A percentile compares a stretch with the other conserved stretches of the same genome.
Evolutionary conservation across 2,888 invertebrate genomes (phyloP).

Genomic region (Scelioninae gen. 1): DNA sequence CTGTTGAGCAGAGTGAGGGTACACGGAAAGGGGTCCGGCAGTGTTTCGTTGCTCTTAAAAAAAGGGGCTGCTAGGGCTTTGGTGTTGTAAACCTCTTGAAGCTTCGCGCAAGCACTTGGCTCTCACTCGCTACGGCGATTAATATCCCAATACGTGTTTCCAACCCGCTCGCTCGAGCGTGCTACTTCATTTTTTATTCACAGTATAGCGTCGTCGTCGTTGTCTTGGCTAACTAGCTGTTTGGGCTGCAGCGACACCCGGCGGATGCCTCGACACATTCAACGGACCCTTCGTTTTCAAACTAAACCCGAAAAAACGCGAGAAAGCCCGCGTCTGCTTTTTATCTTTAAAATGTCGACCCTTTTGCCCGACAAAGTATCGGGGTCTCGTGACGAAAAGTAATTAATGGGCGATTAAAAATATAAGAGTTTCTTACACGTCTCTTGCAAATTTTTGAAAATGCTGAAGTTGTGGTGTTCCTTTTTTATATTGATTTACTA

Average conservation of each 20-base stretch:
- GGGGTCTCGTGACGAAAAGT: constrained; percentile 48
- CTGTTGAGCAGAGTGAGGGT: constrained; percentile 72
- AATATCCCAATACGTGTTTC: constrained; percentile 72
- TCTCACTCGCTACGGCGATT: constrained; percentile 69
- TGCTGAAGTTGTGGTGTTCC: no score
- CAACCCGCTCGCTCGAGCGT: constrained; percentile 63
- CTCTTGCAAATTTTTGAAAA: no score
- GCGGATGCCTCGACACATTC: constrained; percentile 48
- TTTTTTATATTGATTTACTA: no score
- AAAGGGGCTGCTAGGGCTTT: constrained; percentile 69
- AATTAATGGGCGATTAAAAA: constrained; percentile 49
- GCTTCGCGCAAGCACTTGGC: constrained; percentile 71
- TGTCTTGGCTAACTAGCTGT: constrained; percentile 72
- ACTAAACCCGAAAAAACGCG: constrained; percentile 48
- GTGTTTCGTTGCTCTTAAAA: constrained; percentile 80
- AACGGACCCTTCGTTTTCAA: constrained; percentile 64
- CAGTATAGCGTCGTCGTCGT: constrained; percentile 69
- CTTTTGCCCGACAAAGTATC: constrained; percentile 37
- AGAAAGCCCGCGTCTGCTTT: constrained; percentile 21
- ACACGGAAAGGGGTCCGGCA: constrained; percentile 72
- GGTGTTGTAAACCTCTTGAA: constrained; percentile 73
- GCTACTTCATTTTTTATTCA: constrained; percentile 72
- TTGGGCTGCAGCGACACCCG: constrained; percentile 65
- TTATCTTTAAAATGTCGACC: background rate
- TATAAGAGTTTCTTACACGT: no score